These are phyloP conservation scores for Holacanthella duospinosa DNA, from an alignment of 2,888 invertebrate species.

Conservation along the genomic window DNA sequence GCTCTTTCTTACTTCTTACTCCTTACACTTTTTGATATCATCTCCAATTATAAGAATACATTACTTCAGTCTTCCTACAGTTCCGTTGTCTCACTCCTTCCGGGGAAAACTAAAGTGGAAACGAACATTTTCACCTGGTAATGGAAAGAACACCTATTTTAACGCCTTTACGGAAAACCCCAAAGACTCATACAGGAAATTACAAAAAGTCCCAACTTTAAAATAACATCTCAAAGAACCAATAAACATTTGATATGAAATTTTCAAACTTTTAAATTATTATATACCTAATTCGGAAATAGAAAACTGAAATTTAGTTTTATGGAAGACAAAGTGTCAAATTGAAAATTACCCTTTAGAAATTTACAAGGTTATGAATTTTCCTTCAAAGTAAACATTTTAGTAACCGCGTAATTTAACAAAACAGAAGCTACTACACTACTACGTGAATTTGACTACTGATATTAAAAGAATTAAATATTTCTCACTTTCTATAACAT, in stretches of 20 bases:
- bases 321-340: no score
- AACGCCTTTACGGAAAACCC: neutral
- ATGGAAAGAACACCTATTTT: neutral
- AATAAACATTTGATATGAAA: neutral
- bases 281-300: no score
- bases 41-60: constrained; percentile 5
- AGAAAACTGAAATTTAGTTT: no score
- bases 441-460: no score
- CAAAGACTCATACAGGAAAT: constrained; percentile 4
- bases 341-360: no score
- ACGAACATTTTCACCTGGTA: constrained; percentile 3
- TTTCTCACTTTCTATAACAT: no score
- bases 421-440: no score
- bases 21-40: neutral
- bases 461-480: no score
- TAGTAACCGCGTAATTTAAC: no score
- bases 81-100: neutral
- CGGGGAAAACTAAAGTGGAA: neutral
- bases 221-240: neutral
- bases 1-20: neutral
- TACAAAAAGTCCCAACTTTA: neutral
- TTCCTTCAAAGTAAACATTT: no score
- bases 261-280: neutral
- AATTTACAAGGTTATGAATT: no score
- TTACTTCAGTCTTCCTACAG: neutral